phyloP scores from a whole-genome alignment of 2,888 invertebrate genomes.

The Capitulum mitella region DNA sequence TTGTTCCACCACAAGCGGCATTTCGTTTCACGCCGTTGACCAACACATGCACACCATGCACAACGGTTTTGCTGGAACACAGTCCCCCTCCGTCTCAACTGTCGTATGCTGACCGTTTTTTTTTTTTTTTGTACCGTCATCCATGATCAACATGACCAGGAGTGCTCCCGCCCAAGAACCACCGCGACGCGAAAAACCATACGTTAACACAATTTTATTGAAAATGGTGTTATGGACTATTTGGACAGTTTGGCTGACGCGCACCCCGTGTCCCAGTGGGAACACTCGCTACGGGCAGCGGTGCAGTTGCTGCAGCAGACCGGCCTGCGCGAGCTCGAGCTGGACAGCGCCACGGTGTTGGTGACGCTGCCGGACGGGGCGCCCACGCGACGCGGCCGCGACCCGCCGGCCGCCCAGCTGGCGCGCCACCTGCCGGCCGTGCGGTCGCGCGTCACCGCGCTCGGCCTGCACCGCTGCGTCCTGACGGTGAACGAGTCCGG shows the following conservation, averaged over 20 bases:
- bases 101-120: too few species aligned
- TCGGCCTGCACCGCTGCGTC: constrained; percentile 31
- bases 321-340: neutral
- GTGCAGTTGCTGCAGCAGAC: neutral
- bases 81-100: too few species aligned
- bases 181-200: too few species aligned
- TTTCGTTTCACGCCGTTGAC: too few species aligned
- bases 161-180: too few species aligned
- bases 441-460: constrained; percentile 4
- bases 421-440: constrained; percentile 10
- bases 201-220: too few species aligned
- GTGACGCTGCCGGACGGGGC: neutral
- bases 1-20: too few species aligned
- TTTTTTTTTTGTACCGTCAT: too few species aligned
- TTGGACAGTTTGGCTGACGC: neutral
- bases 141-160: too few species aligned
- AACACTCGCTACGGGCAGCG: constrained; percentile 8
- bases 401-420: neutral
- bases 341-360: neutral
- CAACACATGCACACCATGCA: too few species aligned
- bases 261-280: neutral
- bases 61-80: too few species aligned
- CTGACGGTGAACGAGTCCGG: constrained; percentile 35
- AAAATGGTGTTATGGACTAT: too few species aligned
- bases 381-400: neutral